Conservation (phyloP, 2,113 vertebrate species). For the Phalacrocorax pelagicus region DNA sequence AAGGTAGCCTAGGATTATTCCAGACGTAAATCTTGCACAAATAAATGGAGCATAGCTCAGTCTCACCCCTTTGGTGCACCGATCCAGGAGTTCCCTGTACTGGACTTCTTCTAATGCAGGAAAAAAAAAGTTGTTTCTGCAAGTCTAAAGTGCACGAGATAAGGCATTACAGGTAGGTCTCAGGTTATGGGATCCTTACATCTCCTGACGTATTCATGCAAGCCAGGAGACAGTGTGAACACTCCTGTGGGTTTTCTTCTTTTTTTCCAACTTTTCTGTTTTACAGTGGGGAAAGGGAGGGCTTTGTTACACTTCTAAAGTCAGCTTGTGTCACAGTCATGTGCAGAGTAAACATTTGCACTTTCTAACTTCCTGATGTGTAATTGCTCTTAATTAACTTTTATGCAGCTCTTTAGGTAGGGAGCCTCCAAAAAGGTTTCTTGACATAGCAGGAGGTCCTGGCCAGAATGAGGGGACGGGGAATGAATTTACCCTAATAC, state of each 20-base stretch:
- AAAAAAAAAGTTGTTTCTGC: not conserved
- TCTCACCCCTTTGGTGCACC: not conserved
- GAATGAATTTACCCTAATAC: not conserved
- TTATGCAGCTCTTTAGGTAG: not conserved
- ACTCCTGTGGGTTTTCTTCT: not conserved
- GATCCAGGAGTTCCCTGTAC: not conserved
- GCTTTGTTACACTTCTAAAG: not conserved
- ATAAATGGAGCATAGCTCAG: not conserved
- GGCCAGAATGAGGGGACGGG: not conserved
- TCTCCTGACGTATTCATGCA: not conserved
- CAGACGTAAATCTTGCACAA: not conserved
- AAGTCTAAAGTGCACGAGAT: not conserved
- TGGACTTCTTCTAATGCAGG: not conserved
- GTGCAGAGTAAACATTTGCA: not conserved
- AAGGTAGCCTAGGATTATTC: not conserved
- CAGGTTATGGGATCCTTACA: not conserved
- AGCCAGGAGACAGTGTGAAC: not conserved
- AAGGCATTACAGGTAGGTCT: not conserved
- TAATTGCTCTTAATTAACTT: not conserved
- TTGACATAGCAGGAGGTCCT: not conserved
- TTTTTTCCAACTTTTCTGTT: not conserved
- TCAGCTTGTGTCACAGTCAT: not conserved
- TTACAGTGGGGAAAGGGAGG: too few relatives aligned
- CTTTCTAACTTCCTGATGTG: not conserved
- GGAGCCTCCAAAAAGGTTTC: not conserved